phyloP scores from a whole-genome alignment of 2,113 vertebrate species.

The Rhea americana region DNA sequence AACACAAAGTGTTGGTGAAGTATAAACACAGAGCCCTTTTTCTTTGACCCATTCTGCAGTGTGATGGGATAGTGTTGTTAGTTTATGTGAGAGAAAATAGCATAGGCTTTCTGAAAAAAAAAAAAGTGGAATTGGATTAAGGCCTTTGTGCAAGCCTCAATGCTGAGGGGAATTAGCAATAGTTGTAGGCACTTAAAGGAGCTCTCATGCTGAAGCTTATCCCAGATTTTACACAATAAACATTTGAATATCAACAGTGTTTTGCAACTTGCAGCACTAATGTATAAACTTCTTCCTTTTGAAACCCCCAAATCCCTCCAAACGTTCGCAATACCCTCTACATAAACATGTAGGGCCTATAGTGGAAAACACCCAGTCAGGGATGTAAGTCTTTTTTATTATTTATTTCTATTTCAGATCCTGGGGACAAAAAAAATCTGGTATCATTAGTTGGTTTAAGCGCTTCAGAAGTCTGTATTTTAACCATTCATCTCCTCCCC shows the following conservation, averaged over 20 bases:
- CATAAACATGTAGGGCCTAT: conserved; percentile 79
- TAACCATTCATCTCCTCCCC: conserved; percentile 56
- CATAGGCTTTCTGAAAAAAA: conserved; percentile 88
- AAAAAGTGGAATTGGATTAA: conserved; percentile 99
- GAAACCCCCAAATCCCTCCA: conserved; percentile 89
- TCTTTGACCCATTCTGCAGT: conserved; percentile 93
- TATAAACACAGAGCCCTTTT: conserved; percentile 94
- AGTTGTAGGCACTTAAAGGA: conserved; percentile 99
- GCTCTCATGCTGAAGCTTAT: conserved; percentile 99
- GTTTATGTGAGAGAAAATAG: conserved; percentile 99
- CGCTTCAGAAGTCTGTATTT: conserved; percentile 64
- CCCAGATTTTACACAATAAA: conserved; percentile 99
- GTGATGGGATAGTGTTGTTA: conserved; percentile 98
- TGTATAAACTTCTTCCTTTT: conserved; percentile 99
- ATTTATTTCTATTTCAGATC: conserved; percentile 59
- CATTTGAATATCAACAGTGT: conserved; percentile 99
- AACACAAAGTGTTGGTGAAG: conserved; percentile 93
- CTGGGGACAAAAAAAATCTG: conserved; percentile 62
- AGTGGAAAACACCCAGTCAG: conserved; percentile 70
- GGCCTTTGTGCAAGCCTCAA: conserved; percentile 96
- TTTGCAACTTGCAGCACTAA: conserved; percentile 99
- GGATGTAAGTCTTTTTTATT: conserved; percentile 57
- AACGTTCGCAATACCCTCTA: conserved; percentile 82
- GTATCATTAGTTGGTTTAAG: conserved; percentile 52
- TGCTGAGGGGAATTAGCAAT: conserved; percentile 99